Evolutionary conservation across 2,797 vertebrate genomes (phyloP), one percentile per base, ranked within the genome.

Genomic region (Pangasius djambal): DNA sequence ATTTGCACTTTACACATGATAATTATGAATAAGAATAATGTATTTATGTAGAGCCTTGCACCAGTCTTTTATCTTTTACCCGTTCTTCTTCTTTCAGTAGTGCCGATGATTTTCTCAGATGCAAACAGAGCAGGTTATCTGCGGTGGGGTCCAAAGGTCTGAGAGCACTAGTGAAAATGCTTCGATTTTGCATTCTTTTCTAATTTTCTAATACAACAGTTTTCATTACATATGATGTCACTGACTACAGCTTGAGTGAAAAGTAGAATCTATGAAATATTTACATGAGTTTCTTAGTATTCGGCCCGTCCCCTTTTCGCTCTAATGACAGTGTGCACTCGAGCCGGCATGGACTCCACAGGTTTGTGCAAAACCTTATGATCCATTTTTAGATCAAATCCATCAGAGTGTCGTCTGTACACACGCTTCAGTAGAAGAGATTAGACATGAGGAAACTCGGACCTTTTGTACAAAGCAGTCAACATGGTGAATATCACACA

Each of bases 1-100:
- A 95, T 94, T 95, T 96, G 96, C 96, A 96, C 95, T 96, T 96
- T 96, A 96, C 93, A 94, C 92, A 95, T 93, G 92, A 94, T 93
- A 94, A 92, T 96, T 95, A 94, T 91, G 93, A 93, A 37, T 37
- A 37, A 37, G 92, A 95, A 89, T 94, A 94, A 95, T 95, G 95
- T 95, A 95, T 96, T 93, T 95, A 95, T 94, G 94, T 93, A 87
- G 95, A 95, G 94, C 92, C 94, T 96, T 96, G 95, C 95, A 96
- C 95, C 96, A 94, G 93, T 92, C 25, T 78, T 92, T 93, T 94
- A 90, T 91, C 2, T 67, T 37, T 4, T 79, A 52, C 15, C 50
- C 16, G 2, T 52, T 50, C 3, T 59, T 37, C 1, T 18, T 31
- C 7, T 79, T 34, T 57, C 8, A 34, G 9, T 37, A 59, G 78